phyloP scores from a whole-genome alignment of 2,113 vertebrate genomes.

The Leptobrachium leishanense region DNA sequence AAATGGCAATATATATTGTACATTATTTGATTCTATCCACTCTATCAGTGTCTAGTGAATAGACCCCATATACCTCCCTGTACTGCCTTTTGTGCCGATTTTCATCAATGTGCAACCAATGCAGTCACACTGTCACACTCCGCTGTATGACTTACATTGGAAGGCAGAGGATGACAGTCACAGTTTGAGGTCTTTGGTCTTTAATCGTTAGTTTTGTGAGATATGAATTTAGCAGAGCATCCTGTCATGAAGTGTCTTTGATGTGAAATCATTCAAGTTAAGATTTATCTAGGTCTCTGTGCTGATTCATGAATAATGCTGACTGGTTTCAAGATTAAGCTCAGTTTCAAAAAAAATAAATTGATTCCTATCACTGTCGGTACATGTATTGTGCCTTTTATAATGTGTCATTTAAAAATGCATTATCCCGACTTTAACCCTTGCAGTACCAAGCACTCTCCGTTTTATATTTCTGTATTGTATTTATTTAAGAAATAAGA shows the following conservation, averaged over 20 bases:
- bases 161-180: background rate
- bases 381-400: background rate
- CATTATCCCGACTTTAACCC: no score
- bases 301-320: slow-evolving; percentile 22
- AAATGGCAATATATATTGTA: no score
- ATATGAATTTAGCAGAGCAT: background rate
- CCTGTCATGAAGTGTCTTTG: background rate
- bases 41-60: no score
- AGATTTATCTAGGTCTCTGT: slow-evolving; percentile 19
- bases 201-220: slow-evolving; percentile 7
- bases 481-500: no score
- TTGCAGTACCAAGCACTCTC: no score
- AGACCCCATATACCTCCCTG: no score
- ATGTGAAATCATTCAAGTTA: slow-evolving; percentile 25
- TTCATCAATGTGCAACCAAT: slow-evolving; percentile 9
- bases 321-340: background rate
- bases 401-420: no score
- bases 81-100: background rate
- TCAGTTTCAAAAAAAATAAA: background rate
- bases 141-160: background rate
- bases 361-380: background rate
- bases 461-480: no score
- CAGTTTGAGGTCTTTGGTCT: background rate
- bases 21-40: no score
- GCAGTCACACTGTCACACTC: background rate